Evolutionary conservation across 2,797 vertebrate genomes (phyloP), one percentile per base, ranked within the genome.

Genomic region (Silurus aristotelis): DNA sequence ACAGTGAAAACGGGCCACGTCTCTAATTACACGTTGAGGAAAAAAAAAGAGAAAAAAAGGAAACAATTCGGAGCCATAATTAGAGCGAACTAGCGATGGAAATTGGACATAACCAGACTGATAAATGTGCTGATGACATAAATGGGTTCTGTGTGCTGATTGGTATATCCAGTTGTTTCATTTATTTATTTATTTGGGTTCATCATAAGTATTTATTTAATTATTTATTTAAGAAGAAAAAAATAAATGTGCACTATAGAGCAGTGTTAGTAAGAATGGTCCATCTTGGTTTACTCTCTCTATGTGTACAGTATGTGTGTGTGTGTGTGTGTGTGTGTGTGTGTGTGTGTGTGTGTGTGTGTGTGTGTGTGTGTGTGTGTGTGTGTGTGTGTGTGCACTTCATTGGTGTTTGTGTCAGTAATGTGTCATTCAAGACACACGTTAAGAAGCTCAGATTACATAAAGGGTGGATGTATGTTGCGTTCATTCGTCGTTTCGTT

Each of bases 191-290:
- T 2, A 13, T 73, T 73, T 72, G 70, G 83, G 83, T 87, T 84
- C 88, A 70, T 87, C 89, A 93, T 89, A 92, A 93, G 93, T 91
- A 94, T 95, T 94, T 88, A 93, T 92, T 87, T 76, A 43, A 87
- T 81, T 87, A 88, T 80, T 83, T 91, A 8, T 73, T 48, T 92
- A 91, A 92, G 3, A 72, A 87, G 14, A 83, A 84, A 6, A 46
- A 80, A 71, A 31, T 0, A 58, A 48, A 52, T 78, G 5, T 38
- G 31, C 2, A 19, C n/a, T 55, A 19, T 58, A 46, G 1, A 63
- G 10, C 56, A 12, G 71, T 25, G 25, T 43, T 63, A n/a, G 60
- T 46, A 15, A 80, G 27, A 71, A 60, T 43, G 67, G 20, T 19
- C 20, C 31, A 52, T 31, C 27, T 68, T 55, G 22, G 10, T 67